Conservation (phyloP, 1,140 invertebrate genomes). For the Drosophila kohkoa region DNA sequence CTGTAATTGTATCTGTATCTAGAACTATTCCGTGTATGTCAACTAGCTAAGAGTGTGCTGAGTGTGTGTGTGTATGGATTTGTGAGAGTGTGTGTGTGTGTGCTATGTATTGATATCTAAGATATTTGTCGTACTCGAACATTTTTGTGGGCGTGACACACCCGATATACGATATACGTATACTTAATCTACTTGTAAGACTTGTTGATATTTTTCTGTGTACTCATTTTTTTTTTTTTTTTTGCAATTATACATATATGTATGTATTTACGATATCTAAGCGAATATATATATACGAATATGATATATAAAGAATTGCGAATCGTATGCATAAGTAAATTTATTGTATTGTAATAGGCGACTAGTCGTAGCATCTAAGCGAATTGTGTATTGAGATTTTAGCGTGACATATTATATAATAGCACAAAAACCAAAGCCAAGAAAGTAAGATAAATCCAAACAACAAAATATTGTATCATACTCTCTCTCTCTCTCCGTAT, state of each 20-base stretch:
- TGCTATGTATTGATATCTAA: constrained; percentile 12
- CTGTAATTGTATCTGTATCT: constrained; percentile 64
- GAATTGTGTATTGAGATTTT: constrained; percentile 78
- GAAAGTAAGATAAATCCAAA: constrained; percentile 1
- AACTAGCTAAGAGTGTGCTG: constrained; percentile 17
- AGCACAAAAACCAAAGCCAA: constrained; percentile 29
- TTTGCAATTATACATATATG: constrained; percentile 37
- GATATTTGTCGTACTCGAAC: constrained; percentile 14
- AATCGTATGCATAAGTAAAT: constrained; percentile 22
- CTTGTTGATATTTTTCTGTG: constrained; percentile 76
- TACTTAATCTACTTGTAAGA: constrained; percentile 63
- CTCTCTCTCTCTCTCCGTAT: not conserved
- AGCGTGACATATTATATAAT: constrained; percentile 55
- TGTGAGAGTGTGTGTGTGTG: not conserved
- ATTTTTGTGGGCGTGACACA: constrained; percentile 8
- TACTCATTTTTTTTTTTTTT: constrained; percentile 50
- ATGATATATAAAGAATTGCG: constrained; percentile 16
- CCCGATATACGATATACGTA: constrained; percentile 16
- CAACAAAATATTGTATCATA: constrained; percentile 49
- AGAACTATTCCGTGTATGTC: constrained; percentile 56
- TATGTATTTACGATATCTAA: constrained; percentile 10
- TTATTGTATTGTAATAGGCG: constrained; percentile 60
- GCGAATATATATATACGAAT: constrained; percentile 1
- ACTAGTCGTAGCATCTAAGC: constrained; percentile 74
- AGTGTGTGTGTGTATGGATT: not conserved